phyloP scores from a whole-genome alignment of 1,140 invertebrate species.

The Phymorhynchus buccinoides region DNA sequence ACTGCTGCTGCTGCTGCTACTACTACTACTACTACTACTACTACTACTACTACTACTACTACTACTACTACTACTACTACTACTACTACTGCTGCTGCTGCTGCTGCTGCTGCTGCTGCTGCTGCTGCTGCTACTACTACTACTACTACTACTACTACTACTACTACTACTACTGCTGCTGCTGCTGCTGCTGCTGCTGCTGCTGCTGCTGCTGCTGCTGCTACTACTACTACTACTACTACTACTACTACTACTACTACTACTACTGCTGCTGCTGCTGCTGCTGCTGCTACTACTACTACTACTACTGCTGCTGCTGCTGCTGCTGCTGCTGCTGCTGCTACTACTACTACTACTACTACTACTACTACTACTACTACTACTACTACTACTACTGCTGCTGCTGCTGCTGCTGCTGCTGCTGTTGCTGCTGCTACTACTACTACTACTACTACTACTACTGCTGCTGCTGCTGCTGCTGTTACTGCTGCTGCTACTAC shows the following conservation, averaged over 20 bases:
- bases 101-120: not conserved
- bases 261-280: not conserved
- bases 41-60: conserved; percentile 16
- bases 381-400: too few relatives aligned
- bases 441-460: conserved; percentile 17
- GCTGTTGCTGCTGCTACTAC: too few relatives aligned
- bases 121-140: conserved; percentile 1
- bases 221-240: conserved; percentile 16
- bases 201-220: not conserved
- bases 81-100: not conserved
- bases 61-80: conserved; percentile 12
- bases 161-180: conserved; percentile 12
- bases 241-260: conserved; percentile 16
- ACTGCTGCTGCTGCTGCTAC: not conserved
- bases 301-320: not conserved
- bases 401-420: too few relatives aligned
- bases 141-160: conserved; percentile 17
- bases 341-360: conserved; percentile 16
- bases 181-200: not conserved
- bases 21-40: conserved; percentile 17
- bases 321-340: not conserved
- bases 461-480: not conserved
- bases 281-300: not conserved
- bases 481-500: not conserved
- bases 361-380: conserved; percentile 16